These are phyloP conservation scores for Ophion obscuratus DNA, from an alignment of 2,888 invertebrate genomes.

Conservation along the genomic window DNA sequence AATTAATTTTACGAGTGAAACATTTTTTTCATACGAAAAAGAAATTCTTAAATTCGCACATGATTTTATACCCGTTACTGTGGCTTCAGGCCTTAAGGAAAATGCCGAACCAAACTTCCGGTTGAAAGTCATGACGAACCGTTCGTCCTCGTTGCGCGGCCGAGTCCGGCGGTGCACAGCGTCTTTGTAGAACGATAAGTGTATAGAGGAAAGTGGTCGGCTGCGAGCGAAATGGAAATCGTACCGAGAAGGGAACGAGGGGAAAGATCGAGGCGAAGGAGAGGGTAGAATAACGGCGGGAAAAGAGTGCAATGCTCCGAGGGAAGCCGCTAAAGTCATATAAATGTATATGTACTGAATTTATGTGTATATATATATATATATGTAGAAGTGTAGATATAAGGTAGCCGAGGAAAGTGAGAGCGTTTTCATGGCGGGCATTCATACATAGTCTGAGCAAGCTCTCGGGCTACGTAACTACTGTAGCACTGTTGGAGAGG, in stretches of 20 bases:
- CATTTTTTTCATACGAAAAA: too few species aligned
- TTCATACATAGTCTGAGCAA: conserved; percentile 77
- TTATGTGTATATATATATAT: conserved; percentile 15
- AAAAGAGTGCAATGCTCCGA: conserved; percentile 64
- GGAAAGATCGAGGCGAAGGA: background rate
- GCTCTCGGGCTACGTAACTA: conserved; percentile 79
- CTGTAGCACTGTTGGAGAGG: conserved; percentile 72
- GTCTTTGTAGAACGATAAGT: conserved; percentile 1
- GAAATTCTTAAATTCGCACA: too few species aligned
- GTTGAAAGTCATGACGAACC: conserved; percentile 13
- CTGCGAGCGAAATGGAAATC: conserved; percentile 12
- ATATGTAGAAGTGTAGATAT: conserved; percentile 59
- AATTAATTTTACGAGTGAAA: too few species aligned
- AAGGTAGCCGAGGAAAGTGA: conserved; percentile 77
- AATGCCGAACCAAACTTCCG: conserved; percentile 17
- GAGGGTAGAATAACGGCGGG: conserved; percentile 45
- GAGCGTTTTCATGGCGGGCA: conserved; percentile 79
- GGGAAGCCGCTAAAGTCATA: conserved; percentile 45
- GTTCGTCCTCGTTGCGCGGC: conserved; percentile 23
- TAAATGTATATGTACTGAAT: conserved; percentile 30
- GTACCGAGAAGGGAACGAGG: conserved; percentile 5
- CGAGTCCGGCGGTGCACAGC: background rate
- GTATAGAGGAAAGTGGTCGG: conserved; percentile 18
- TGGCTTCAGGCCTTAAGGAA: background rate
- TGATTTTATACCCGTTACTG: too few species aligned